Percentiles rank a stretch among this genome's conserved stretches.
Evolutionary conservation across 2,888 invertebrate species (phyloP).

Genomic region (Hemaris fuciformis): DNA sequence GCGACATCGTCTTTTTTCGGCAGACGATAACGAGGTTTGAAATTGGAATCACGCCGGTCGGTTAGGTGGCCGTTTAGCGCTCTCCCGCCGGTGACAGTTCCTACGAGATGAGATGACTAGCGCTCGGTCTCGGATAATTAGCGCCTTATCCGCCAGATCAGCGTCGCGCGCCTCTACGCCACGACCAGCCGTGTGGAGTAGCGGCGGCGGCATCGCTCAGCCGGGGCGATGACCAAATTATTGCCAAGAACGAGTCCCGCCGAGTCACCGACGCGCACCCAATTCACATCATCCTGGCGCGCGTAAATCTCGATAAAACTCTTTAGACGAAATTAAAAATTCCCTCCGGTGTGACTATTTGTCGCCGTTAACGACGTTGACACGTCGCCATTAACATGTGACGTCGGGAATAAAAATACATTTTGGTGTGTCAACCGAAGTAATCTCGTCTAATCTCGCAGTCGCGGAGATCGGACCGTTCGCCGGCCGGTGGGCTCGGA

Average conservation of each 20-base stretch:
- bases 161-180: not conserved
- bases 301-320: slow-evolving; percentile 60
- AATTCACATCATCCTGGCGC: slow-evolving; percentile 46
- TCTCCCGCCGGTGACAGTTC: slow-evolving; percentile 56
- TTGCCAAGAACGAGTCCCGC: slow-evolving; percentile 69
- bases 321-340: slow-evolving; percentile 53
- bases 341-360: slow-evolving; percentile 32
- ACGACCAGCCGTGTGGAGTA: slow-evolving; percentile 25
- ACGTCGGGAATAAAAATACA: slow-evolving; percentile 22
- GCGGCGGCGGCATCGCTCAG: slow-evolving; percentile 33
- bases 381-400: slow-evolving; percentile 29
- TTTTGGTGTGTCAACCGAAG: slow-evolving; percentile 16
- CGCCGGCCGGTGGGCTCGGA: slow-evolving; percentile 28
- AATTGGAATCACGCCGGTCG: slow-evolving; percentile 67
- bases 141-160: slow-evolving; percentile 59
- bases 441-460: slow-evolving; percentile 14
- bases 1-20: slow-evolving; percentile 45
- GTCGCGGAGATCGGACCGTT: slow-evolving; percentile 30
- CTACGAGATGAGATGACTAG: slow-evolving; percentile 53
- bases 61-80: slow-evolving; percentile 64
- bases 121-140: slow-evolving; percentile 57
- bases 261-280: slow-evolving; percentile 42
- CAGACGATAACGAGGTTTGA: slow-evolving; percentile 70
- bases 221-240: slow-evolving; percentile 75
- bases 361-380: slow-evolving; percentile 41